These are phyloP conservation scores for Nemopilema nomurai DNA, from an alignment of 30 jellyfish, hydroid and myxozoan genomes.

Conservation along the genomic window DNA sequence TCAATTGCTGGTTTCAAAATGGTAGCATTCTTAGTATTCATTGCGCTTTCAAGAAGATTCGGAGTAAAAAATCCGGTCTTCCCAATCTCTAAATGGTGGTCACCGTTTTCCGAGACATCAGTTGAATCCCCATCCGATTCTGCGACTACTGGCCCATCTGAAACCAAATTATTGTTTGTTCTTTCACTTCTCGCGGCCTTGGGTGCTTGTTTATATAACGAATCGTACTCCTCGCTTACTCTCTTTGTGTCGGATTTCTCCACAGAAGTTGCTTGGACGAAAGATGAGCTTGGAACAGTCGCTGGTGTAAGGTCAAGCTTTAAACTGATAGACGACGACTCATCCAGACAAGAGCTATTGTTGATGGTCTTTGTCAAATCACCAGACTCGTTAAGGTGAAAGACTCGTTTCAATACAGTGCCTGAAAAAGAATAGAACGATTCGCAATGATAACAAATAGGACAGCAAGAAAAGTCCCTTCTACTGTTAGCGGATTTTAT, in stretches of 20 bases:
- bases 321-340: conserved; percentile 1
- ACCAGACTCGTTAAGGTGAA: background rate
- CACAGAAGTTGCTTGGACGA: background rate
- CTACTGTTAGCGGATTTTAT: no score
- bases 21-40: background rate
- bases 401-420: background rate
- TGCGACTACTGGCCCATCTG: background rate
- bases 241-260: background rate
- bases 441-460: no score
- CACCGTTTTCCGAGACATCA: conserved; percentile 19
- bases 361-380: background rate
- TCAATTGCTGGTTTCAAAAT: background rate
- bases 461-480: no score
- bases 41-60: background rate
- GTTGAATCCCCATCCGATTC: conserved; percentile 36
- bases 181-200: no score
- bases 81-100: background rate
- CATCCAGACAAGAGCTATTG: conserved; percentile 1
- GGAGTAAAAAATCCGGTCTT: conserved; percentile 23
- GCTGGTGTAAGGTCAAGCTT: conserved; percentile 17
- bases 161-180: no score
- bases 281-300: background rate
- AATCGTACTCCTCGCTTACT: background rate
- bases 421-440: conserved; percentile 1
- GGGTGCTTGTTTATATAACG: background rate